Conservation (phyloP, 1,140 invertebrate species). For the Papilio helenus region DNA sequence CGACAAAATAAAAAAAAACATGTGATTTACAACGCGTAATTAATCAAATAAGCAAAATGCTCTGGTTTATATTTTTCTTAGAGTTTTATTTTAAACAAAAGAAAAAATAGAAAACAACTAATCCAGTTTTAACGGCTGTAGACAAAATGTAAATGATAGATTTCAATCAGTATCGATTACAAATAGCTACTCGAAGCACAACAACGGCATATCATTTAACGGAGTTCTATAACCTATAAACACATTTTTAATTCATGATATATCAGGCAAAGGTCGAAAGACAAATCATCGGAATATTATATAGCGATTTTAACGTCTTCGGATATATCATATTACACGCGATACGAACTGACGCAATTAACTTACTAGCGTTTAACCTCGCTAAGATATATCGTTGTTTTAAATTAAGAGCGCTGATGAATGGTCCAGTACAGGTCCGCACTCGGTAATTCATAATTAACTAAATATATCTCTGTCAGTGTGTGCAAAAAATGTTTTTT, state of each 20-base stretch:
- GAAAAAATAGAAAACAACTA: neutral
- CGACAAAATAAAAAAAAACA: too few relatives aligned
- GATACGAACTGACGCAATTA: conserved; percentile 54
- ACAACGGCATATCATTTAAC: conserved; percentile 8
- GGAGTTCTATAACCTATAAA: neutral
- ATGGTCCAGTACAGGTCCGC: conserved; percentile 47
- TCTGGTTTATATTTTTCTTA: neutral
- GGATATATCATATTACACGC: conserved; percentile 47
- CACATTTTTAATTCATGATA: conserved; percentile 23
- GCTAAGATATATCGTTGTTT: conserved; percentile 59
- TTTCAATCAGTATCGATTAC: neutral
- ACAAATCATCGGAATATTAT: conserved; percentile 44
- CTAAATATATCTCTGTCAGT: conserved; percentile 6
- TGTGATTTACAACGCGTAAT: neutral
- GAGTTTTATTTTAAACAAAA: too few relatives aligned
- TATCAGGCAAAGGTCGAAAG: conserved; percentile 43
- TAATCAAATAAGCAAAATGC: neutral
- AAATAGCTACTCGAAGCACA: neutral
- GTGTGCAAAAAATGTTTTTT: neutral
- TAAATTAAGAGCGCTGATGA: conserved; percentile 58
- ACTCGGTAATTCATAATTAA: conserved; percentile 31
- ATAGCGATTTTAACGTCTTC: conserved; percentile 45
- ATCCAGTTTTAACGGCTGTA: neutral
- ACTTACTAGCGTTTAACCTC: conserved; percentile 59
- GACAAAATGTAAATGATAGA: neutral